phyloP scores from a whole-genome alignment of 35 echinoderm and acorn worm species.

The Patiria miniata region DNA sequence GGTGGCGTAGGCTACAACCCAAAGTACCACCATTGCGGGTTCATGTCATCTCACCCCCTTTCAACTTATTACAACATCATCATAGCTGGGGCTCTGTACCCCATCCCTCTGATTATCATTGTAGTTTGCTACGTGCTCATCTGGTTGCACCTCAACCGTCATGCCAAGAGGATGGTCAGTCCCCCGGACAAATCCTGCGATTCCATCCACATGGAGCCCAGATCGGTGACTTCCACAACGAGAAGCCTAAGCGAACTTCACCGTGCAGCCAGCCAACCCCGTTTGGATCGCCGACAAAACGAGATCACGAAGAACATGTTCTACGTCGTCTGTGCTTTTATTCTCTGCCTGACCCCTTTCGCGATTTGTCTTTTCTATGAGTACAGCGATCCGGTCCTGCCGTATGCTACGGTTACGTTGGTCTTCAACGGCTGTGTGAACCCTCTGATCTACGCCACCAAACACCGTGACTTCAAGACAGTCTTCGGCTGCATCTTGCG shows the following conservation, averaged over 20 bases:
- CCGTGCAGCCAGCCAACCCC: neutral
- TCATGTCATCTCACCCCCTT: neutral
- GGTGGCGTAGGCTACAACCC: neutral
- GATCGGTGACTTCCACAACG: neutral
- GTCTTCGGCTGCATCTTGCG: constrained; percentile 60
- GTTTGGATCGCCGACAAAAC: constrained; percentile 34
- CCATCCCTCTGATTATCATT: constrained; percentile 37
- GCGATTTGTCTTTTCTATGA: constrained; percentile 62
- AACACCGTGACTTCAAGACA: constrained; percentile 75
- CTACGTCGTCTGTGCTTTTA: constrained; percentile 71
- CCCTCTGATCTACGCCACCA: constrained; percentile 76
- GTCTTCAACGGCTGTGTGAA: constrained; percentile 76
- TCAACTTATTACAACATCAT: constrained; percentile 7
- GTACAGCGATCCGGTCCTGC: constrained; percentile 57
- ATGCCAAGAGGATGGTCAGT: neutral
- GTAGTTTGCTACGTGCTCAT: constrained; percentile 42
- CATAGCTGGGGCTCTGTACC: constrained; percentile 32
- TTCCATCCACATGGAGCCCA: neutral
- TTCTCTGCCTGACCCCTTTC: constrained; percentile 68
- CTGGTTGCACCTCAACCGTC: constrained; percentile 7
- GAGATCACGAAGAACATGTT: constrained; percentile 85
- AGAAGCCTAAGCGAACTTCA: neutral
- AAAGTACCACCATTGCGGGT: neutral
- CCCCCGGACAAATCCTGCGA: neutral
- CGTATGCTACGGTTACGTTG: constrained; percentile 56